phyloP scores from a whole-genome alignment of 2,888 invertebrate species.

The Temnothorax unifasciatus region DNA sequence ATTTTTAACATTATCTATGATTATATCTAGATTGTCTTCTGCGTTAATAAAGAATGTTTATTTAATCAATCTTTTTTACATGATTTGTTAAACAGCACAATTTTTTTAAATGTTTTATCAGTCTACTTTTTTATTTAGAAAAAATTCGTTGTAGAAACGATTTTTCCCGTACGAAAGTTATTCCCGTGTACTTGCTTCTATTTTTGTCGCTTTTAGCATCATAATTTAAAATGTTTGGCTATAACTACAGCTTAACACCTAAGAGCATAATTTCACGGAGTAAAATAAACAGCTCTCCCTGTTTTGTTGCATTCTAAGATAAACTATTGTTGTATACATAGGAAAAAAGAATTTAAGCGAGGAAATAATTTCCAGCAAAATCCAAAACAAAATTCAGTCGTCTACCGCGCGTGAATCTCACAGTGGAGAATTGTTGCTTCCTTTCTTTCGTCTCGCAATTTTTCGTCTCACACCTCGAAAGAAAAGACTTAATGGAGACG shows the following conservation, averaged over 20 bases:
- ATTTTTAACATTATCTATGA: neutral
- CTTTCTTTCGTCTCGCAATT: constrained; percentile 40
- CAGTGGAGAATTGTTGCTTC: constrained; percentile 29
- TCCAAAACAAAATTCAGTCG: constrained; percentile 14
- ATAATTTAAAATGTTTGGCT: neutral
- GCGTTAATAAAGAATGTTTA: neutral
- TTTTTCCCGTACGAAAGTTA: neutral
- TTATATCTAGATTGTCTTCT: neutral
- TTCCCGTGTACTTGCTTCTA: neutral
- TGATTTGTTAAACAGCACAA: neutral
- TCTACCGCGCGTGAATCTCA: constrained; percentile 35
- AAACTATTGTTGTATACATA: constrained; percentile 27
- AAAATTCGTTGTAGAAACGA: neutral
- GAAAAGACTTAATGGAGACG: constrained; percentile 52
- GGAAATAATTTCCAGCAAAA: constrained; percentile 36
- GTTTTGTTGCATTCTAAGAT: constrained; percentile 4
- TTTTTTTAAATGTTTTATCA: neutral
- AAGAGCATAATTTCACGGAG: neutral
- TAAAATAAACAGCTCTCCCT: neutral
- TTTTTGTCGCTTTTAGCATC: neutral
- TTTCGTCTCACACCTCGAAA: constrained; percentile 45
- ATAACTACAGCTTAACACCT: neutral
- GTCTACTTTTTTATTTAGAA: neutral
- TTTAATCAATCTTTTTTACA: neutral
- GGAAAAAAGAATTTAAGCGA: neutral